A percentile compares a stretch with the other conserved stretches of the same genome.
These are phyloP conservation scores for Druceiella hillmani DNA, from an alignment of 2,888 invertebrate genomes.

Conservation along the genomic window DNA sequence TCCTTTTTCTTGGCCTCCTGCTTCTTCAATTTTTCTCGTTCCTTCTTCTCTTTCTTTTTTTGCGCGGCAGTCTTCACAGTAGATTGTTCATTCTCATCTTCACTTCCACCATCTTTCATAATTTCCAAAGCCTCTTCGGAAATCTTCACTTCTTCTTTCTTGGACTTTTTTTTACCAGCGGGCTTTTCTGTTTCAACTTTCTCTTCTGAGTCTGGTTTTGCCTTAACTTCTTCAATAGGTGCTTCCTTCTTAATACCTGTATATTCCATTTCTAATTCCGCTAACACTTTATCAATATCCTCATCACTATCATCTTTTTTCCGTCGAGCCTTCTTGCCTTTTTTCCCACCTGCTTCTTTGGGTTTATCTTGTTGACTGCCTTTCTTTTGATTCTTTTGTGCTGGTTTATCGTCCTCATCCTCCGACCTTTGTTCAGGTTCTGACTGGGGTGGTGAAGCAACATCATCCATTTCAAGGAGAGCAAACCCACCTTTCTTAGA, in stretches of 20 bases:
- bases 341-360: slow-evolving; percentile 52
- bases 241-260: slow-evolving; percentile 55
- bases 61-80: slow-evolving; percentile 78
- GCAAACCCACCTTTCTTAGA: slow-evolving; percentile 60
- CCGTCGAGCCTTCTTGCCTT: slow-evolving; percentile 66
- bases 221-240: slow-evolving; percentile 33
- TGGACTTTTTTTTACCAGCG: slow-evolving; percentile 38
- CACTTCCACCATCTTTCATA: slow-evolving; percentile 43
- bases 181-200: too few species aligned
- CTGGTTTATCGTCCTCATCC: slow-evolving; percentile 40
- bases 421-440: slow-evolving; percentile 38
- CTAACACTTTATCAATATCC: slow-evolving; percentile 77
- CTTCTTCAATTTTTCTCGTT: slow-evolving; percentile 72
- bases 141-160: slow-evolving; percentile 34
- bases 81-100: slow-evolving; percentile 50
- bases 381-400: slow-evolving; percentile 37
- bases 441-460: slow-evolving; percentile 43
- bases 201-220: too few species aligned
- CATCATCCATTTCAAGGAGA: slow-evolving; percentile 61
- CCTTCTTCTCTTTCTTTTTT: slow-evolving; percentile 87
- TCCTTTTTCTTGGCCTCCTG: slow-evolving; percentile 60
- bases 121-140: slow-evolving; percentile 31
- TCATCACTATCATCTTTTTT: slow-evolving; percentile 75
- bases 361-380: slow-evolving; percentile 36
- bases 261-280: slow-evolving; percentile 78